Evolutionary conservation across 2,797 vertebrate species (phyloP), one percentile per base, ranked within the genome.

Genomic region (Coilia nasus): DNA sequence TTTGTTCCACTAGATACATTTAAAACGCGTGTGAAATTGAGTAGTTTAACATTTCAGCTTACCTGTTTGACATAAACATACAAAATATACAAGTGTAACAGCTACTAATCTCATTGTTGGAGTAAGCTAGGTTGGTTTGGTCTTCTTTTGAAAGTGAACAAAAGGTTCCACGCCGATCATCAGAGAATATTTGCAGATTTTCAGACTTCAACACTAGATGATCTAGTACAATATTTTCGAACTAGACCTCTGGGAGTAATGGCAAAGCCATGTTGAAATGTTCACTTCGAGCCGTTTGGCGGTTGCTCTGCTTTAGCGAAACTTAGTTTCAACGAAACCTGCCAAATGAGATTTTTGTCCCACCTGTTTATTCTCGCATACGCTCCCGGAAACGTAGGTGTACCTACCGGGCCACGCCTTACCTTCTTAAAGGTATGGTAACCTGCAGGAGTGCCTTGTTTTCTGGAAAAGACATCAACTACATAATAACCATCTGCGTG

Each of bases 341-440:
- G 35, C 35, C 17, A 17, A 78, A 78, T 78, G 35, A 78, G 71
- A 78, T 78, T 78, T 81, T 81, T 56, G 44, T 0, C 21, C 17
- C 71, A 87, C 87, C 80, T 93, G 91, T 92, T 92, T 90, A 92
- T 89, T 46, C 15, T 11, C 25, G 84, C 83, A 86, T 15, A 86
- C 86, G 85, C 83, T 88, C 89, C 90, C 91, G 92, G 92, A 91
- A 93, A 91, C 90, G 21, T 87, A 21, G 57, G 28, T 6, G 57
- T 83, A 2, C 89, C 82, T 84, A 92, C 92, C 90, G 91, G 91
- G 93, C 94, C 91, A 82, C 87, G 82, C 15, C 81, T 91, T 90
- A 93, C 93, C 93, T 93, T 78, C 1, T 94, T 94, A 94, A 95
- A 95, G 94, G 54, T 31, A 84, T 87, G 88, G 87, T 23, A 6